phyloP scores from a whole-genome alignment of 2,797 vertebrate species.

The Alca torda region DNA sequence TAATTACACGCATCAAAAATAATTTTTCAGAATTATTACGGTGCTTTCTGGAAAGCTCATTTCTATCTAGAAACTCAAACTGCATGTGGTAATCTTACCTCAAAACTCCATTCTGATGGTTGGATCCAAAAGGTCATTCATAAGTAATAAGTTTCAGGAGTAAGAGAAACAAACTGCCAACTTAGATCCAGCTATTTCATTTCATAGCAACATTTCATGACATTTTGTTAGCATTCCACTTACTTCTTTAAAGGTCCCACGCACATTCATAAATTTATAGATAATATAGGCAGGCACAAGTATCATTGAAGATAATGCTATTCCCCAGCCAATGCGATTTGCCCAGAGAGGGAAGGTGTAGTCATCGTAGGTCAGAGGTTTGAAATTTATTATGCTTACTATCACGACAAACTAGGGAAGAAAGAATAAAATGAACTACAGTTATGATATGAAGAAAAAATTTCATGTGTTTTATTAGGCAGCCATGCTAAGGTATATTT shows the following conservation, averaged over 20 bases:
- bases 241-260: constrained; percentile 91
- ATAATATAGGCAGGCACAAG: constrained; percentile 89
- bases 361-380: constrained; percentile 89
- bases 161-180: constrained; percentile 47
- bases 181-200: constrained; percentile 22
- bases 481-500: not conserved
- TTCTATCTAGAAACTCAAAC: not conserved
- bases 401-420: constrained; percentile 90
- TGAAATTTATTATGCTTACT: constrained; percentile 90
- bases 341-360: constrained; percentile 92
- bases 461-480: not conserved
- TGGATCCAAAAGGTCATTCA: constrained; percentile 50
- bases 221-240: constrained; percentile 65
- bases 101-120: not conserved
- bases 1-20: not conserved
- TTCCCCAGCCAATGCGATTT: constrained; percentile 88
- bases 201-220: constrained; percentile 46
- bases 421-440: not conserved
- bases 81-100: not conserved
- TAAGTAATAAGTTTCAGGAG: constrained; percentile 10
- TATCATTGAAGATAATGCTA: constrained; percentile 94
- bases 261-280: constrained; percentile 88
- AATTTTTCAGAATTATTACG: not conserved
- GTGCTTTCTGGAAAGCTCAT: not conserved
- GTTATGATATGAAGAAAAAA: not conserved